phyloP scores from a whole-genome alignment of 2,888 invertebrate species.

The Pherbina coryleti region DNA sequence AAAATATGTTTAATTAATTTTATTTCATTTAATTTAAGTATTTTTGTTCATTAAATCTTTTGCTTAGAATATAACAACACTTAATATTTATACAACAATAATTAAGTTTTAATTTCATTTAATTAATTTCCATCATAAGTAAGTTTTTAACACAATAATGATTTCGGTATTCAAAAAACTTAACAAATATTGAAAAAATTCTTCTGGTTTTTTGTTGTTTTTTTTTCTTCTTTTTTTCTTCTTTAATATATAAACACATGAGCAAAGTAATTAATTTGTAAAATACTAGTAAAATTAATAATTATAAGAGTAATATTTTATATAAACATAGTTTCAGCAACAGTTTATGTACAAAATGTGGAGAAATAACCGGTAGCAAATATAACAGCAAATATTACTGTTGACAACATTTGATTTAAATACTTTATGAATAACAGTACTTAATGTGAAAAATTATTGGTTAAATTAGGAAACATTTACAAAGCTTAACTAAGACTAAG shows the following conservation, averaged over 20 bases:
- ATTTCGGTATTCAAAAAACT: background rate
- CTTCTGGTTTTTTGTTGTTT: background rate
- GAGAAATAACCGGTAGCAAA: background rate
- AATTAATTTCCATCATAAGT: constrained; percentile 8
- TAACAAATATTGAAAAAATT: background rate
- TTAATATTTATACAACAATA: constrained; percentile 39
- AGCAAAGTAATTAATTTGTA: background rate
- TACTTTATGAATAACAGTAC: background rate
- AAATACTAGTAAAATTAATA: background rate
- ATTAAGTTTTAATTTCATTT: constrained; percentile 20
- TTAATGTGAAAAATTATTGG: too few species aligned
- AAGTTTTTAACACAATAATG: constrained; percentile 22
- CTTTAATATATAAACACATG: background rate
- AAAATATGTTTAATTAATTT: constrained; percentile 25
- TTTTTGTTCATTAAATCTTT: constrained; percentile 7
- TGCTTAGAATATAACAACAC: constrained; percentile 37
- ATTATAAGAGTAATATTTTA: background rate
- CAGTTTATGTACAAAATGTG: constrained; percentile 11
- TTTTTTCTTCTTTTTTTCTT: background rate
- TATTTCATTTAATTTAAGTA: constrained; percentile 15
- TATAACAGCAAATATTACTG: too few species aligned
- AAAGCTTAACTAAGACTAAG: background rate
- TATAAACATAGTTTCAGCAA: background rate
- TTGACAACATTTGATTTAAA: background rate
- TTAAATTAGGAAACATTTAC: background rate